Evolutionary conservation across 2,888 invertebrate genomes (phyloP).

Genomic region (Nematopogon swammerdamellus): DNA sequence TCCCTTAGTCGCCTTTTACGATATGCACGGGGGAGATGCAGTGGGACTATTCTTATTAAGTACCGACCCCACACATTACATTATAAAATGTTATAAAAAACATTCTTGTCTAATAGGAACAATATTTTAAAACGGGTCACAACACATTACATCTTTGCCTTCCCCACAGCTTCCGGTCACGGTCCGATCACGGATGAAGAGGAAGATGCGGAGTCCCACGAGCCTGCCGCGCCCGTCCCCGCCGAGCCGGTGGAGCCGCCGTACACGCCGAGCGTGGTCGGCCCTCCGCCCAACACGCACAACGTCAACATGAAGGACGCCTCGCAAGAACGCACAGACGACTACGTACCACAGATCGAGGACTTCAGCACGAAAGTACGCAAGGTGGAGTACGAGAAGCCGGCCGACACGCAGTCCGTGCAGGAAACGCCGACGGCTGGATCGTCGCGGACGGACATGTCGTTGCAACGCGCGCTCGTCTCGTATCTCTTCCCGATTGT

Average conservation of each 20-base stretch:
- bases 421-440: slow-evolving; percentile 25
- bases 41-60: too few relatives aligned
- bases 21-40: too few relatives aligned
- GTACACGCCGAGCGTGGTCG: slow-evolving; percentile 25
- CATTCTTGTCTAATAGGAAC: too few relatives aligned
- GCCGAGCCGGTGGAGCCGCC: slow-evolving; percentile 19
- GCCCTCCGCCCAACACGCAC: slow-evolving; percentile 21
- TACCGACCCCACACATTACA: too few relatives aligned
- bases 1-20: too few relatives aligned
- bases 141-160: too few relatives aligned
- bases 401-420: slow-evolving; percentile 14
- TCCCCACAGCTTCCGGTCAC: background rate
- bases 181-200: background rate
- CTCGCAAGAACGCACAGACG: background rate
- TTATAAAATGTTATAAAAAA: too few relatives aligned
- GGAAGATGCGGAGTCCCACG: slow-evolving; percentile 8
- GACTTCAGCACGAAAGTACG: slow-evolving; percentile 2
- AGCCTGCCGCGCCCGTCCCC: slow-evolving; percentile 8
- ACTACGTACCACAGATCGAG: slow-evolving; percentile 10
- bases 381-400: slow-evolving; percentile 5
- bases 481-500: slow-evolving; percentile 78
- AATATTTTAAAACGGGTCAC: too few relatives aligned
- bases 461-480: slow-evolving; percentile 62
- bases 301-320: slow-evolving; percentile 20
- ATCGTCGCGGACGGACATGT: slow-evolving; percentile 33